A percentile compares a stretch with the other conserved stretches of the same genome.
Evolutionary conservation across 2,888 invertebrate species (phyloP).

Genomic region (Noctua janthe): DNA sequence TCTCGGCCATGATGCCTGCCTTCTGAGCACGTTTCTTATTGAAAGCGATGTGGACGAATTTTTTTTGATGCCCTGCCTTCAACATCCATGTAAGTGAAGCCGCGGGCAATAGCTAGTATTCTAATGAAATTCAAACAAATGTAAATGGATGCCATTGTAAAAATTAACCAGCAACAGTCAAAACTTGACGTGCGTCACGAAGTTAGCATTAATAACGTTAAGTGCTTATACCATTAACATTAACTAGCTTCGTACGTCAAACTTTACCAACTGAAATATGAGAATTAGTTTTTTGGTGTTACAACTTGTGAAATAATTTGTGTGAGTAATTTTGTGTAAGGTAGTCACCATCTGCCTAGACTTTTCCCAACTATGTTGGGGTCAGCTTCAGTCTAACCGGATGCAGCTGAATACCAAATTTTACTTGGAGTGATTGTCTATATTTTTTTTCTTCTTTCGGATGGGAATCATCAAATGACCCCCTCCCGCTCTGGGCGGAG

Average conservation of each 20-base stretch:
- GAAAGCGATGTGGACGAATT: too few species aligned
- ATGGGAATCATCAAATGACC: too few species aligned
- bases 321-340: background rate
- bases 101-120: too few species aligned
- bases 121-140: conserved; percentile 41
- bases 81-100: background rate
- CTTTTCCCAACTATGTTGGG: too few species aligned
- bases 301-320: background rate
- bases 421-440: too few species aligned
- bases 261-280: conserved; percentile 31
- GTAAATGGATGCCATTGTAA: conserved; percentile 37
- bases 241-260: conserved; percentile 27
- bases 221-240: conserved; percentile 58
- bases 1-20: too few species aligned
- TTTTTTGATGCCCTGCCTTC: background rate
- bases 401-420: too few species aligned
- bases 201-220: conserved; percentile 59
- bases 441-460: too few species aligned
- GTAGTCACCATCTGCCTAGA: background rate
- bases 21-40: too few species aligned
- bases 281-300: conserved; percentile 30
- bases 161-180: conserved; percentile 41
- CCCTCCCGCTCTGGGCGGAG: too few species aligned
- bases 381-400: too few species aligned
- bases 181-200: conserved; percentile 59